Percentiles rank a stretch among this genome's conserved stretches.
These are phyloP conservation scores for Marcusenius ussheri DNA, from an alignment of 2,113 vertebrate genomes.

Conservation along the genomic window DNA sequence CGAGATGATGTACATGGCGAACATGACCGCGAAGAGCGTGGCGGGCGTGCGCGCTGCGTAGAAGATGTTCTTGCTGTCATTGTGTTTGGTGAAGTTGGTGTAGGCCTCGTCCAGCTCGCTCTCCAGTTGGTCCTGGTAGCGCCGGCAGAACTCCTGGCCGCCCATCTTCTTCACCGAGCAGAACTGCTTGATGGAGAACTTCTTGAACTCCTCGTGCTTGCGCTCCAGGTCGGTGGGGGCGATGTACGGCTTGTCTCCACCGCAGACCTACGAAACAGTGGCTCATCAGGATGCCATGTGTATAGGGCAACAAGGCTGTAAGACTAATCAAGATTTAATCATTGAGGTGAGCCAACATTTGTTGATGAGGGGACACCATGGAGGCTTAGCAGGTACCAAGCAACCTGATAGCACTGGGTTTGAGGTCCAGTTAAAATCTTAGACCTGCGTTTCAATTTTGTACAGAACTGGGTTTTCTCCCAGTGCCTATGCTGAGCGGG, in stretches of 20 bases:
- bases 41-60: slow-evolving; percentile 95
- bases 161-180: slow-evolving; percentile 95
- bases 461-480: neutral
- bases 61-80: slow-evolving; percentile 98
- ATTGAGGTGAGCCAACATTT: neutral
- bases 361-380: neutral
- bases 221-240: slow-evolving; percentile 85
- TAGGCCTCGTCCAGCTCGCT: slow-evolving; percentile 82
- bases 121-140: slow-evolving; percentile 89
- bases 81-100: slow-evolving; percentile 90
- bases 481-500: neutral
- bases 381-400: neutral
- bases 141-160: slow-evolving; percentile 86
- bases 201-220: slow-evolving; percentile 75
- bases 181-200: slow-evolving; percentile 74
- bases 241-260: slow-evolving; percentile 93
- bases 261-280: slow-evolving; percentile 71
- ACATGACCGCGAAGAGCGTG: slow-evolving; percentile 93
- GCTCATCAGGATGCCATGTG: neutral
- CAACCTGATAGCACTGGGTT: neutral
- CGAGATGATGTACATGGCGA: slow-evolving; percentile 86
- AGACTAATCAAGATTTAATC: neutral
- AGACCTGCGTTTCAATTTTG: neutral
- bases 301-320: neutral
- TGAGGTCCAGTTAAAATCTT: neutral